Percentiles rank a stretch among this genome's conserved stretches.
These are phyloP conservation scores for Leptothorax acervorum DNA, from an alignment of 2,888 invertebrate species.

Conservation along the genomic window DNA sequence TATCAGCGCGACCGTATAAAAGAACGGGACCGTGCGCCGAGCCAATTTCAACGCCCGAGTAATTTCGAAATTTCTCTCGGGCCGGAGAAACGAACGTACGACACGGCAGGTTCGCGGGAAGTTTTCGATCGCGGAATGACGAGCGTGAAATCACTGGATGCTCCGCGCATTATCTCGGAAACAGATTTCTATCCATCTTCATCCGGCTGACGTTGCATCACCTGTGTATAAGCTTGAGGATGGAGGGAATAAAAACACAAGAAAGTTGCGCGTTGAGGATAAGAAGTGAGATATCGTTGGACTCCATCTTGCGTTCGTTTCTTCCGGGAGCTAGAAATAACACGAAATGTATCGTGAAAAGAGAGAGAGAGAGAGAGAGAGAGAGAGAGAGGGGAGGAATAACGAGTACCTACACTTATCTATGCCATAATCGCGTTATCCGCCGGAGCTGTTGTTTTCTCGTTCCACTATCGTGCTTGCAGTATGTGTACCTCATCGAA, in stretches of 20 bases:
- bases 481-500: constrained; percentile 49
- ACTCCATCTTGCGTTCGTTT: constrained; percentile 39
- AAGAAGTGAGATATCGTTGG: constrained; percentile 26
- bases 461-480: constrained; percentile 35
- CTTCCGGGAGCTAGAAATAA: constrained; percentile 50
- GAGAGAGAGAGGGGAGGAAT: neutral
- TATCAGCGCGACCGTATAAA: constrained; percentile 39
- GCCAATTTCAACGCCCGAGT: constrained; percentile 40
- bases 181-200: constrained; percentile 51
- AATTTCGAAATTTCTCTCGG: constrained; percentile 24
- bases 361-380: neutral
- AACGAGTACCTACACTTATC: constrained; percentile 48
- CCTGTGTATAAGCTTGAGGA: neutral
- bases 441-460: constrained; percentile 55
- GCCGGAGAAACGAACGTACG: neutral
- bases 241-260: constrained; percentile 9
- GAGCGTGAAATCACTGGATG: constrained; percentile 37
- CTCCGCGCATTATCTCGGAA: constrained; percentile 29
- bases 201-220: constrained; percentile 49
- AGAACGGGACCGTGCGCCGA: constrained; percentile 1
- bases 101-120: neutral
- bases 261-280: constrained; percentile 28
- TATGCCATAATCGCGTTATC: constrained; percentile 55
- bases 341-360: constrained; percentile 18
- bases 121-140: constrained; percentile 30